Conservation (phyloP, 2,797 vertebrate genomes). For the Amazona finschi region DNA sequence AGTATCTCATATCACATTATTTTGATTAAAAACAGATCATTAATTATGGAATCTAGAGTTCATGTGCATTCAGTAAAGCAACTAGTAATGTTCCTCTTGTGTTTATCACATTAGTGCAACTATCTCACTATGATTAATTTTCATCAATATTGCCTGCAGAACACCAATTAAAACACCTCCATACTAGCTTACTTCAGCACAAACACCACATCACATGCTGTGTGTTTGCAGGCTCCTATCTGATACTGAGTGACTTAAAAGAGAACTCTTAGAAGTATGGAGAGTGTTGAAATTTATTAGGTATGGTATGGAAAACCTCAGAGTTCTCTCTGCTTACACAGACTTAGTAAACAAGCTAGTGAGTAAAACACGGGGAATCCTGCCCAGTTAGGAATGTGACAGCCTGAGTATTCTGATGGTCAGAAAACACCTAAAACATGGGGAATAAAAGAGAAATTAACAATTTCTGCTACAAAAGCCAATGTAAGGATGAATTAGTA, state of each 20-base stretch:
- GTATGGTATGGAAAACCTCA: background rate
- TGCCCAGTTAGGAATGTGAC: background rate
- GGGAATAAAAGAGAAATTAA: background rate
- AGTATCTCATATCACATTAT: background rate
- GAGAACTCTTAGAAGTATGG: background rate
- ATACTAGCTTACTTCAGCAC: background rate
- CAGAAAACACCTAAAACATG: background rate
- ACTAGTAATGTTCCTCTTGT: background rate
- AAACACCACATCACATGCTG: background rate
- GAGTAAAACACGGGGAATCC: background rate
- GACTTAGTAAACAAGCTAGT: background rate
- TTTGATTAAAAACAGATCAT: background rate
- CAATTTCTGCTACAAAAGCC: background rate
- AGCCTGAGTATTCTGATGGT: background rate
- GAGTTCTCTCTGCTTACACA: background rate
- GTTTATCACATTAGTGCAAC: background rate
- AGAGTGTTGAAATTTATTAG: background rate
- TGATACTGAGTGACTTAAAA: background rate
- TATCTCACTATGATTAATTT: background rate
- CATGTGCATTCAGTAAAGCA: background rate
- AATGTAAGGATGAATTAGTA: background rate
- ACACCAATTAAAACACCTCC: background rate
- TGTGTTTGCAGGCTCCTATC: background rate
- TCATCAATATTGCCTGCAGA: background rate
- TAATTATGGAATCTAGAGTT: background rate